phyloP scores from a whole-genome alignment of 2,888 invertebrate species.

The Parnassius glacialis region DNA sequence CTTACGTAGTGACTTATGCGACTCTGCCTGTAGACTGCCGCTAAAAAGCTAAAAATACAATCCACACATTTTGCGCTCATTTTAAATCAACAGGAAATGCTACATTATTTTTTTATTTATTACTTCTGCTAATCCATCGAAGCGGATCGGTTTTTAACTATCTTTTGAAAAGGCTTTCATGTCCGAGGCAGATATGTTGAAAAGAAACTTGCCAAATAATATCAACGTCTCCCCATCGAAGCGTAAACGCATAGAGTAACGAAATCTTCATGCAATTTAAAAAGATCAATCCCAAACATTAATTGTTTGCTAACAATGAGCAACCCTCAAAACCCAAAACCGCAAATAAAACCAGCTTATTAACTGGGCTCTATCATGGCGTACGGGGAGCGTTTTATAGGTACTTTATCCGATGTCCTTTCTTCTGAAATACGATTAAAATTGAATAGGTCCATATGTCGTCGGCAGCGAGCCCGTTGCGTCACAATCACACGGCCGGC shows the following conservation, averaged over 20 bases:
- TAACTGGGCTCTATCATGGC: constrained; percentile 64
- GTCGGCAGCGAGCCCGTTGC: constrained; percentile 67
- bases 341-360: constrained; percentile 77
- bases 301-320: constrained; percentile 65
- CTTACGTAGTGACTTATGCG: constrained; percentile 64
- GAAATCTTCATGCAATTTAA: constrained; percentile 59
- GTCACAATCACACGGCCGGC: constrained; percentile 77
- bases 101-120: not conserved
- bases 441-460: constrained; percentile 80
- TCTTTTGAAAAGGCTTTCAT: constrained; percentile 1
- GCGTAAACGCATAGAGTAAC: constrained; percentile 54
- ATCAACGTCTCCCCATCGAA: constrained; percentile 38
- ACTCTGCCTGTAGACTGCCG: constrained; percentile 45
- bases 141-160: constrained; percentile 2
- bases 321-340: constrained; percentile 68
- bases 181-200: not conserved
- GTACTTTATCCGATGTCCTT: constrained; percentile 77
- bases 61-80: constrained; percentile 41
- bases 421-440: constrained; percentile 81
- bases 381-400: constrained; percentile 62
- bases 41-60: constrained; percentile 42
- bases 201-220: constrained; percentile 30
- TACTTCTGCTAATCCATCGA: constrained; percentile 1
- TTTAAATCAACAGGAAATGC: constrained; percentile 25
- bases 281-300: constrained; percentile 75